Conservation (phyloP, 2,113 vertebrate species). For the Otolemur garnettii region DNA sequence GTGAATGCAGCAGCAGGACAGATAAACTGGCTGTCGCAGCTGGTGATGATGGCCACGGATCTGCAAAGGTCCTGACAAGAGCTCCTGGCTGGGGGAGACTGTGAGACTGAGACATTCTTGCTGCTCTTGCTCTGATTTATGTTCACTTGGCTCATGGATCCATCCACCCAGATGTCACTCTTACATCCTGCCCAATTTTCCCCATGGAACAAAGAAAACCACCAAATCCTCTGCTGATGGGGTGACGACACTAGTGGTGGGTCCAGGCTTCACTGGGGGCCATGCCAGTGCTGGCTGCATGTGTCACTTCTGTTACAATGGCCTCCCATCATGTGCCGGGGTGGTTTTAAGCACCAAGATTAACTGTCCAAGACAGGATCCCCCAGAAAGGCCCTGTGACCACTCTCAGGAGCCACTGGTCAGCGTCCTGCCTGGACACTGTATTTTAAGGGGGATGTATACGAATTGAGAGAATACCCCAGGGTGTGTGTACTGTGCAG, state of each 20-base stretch:
- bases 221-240: background rate
- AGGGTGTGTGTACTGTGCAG: accelerated
- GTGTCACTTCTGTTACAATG: background rate
- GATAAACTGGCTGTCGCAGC: slow-evolving; percentile 64
- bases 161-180: background rate
- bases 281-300: accelerated
- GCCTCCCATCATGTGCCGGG: background rate
- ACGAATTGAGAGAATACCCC: background rate
- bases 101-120: slow-evolving; percentile 22
- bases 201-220: background rate
- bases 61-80: slow-evolving; percentile 70
- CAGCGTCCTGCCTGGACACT: background rate
- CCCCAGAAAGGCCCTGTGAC: background rate
- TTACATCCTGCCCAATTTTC: accelerated
- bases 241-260: background rate
- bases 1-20: slow-evolving; percentile 67
- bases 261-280: background rate
- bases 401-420: background rate
- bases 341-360: background rate
- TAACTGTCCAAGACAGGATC: background rate
- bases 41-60: slow-evolving; percentile 65
- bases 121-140: background rate
- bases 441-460: background rate
- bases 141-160: background rate
- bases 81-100: accelerated